Evolutionary conservation across 2,113 vertebrate species (phyloP), one percentile per base, ranked within the genome.

Genomic region (Saccopteryx leptura): DNA sequence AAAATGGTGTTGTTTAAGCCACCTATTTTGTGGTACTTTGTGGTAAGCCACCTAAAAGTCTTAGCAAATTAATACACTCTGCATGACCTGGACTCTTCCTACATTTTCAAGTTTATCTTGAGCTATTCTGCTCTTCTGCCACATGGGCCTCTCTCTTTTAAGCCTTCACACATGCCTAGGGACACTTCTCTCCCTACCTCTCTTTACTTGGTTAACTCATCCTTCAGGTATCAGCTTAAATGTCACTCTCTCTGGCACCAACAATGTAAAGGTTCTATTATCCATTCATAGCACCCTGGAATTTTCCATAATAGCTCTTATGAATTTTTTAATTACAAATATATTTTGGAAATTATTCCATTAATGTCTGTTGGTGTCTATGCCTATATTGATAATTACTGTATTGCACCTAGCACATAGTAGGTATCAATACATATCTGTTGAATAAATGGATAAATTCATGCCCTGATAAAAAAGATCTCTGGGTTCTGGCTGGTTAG

Each of bases 281-380:
- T 91, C 61, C n/a, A 50, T 75, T 91, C 50, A 18, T 68, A 87
- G 72, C 24, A 86, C 1, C 9, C 5, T 72, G 78, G 65, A 1
- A 2, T 89, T 74, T 96, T 83, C n/a, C 90, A 17, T 19, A 75
- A 63, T 63, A 87, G 24, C 1, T 46, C 31, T 75, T 61, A n/a
- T 31, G 54, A 85, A 93, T 83, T 15, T 50, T 72, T 52, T 61
- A 28, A 69, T 92, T 84, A 90, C 15, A 83, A 79, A 74, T 68
- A 10, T 46, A 93, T 82, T 92, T 89, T 52, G 19, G 68, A 91
- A 68, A 88, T 61, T 66, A 82, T 66, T 86, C 9, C 84, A 69
- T 63, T 87, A 90, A 79, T 74, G 28, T 39, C 54, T 89, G 13
- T 81, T 61, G 60, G 10, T 65, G 26, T 76, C 14, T 2, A 26